phyloP scores from a whole-genome alignment of 2,888 invertebrate species.

The Chloroclysta siterata region DNA sequence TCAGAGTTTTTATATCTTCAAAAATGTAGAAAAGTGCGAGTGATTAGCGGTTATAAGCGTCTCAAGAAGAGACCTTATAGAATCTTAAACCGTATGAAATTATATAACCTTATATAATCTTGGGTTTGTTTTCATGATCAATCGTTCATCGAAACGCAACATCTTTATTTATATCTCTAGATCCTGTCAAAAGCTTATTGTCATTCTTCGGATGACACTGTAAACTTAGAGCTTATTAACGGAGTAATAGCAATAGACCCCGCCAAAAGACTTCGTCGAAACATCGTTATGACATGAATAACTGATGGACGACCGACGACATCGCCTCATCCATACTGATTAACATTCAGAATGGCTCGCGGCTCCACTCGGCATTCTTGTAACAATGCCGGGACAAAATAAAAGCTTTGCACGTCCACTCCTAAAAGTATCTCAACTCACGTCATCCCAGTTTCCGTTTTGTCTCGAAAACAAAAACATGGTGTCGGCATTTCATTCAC shows the following conservation, averaged over 20 bases:
- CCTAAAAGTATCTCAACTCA: conserved; percentile 74
- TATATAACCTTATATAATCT: no score
- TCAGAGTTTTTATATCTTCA: no score
- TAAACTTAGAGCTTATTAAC: conserved; percentile 42
- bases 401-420: conserved; percentile 79
- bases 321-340: conserved; percentile 70
- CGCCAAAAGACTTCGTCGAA: conserved; percentile 67
- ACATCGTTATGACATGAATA: conserved; percentile 74
- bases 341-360: conserved; percentile 76
- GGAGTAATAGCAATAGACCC: conserved; percentile 40
- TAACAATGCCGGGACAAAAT: conserved; percentile 79
- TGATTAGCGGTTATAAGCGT: no score
- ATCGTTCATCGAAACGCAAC: no score
- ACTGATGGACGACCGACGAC: conserved; percentile 70
- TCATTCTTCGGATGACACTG: conserved; percentile 18
- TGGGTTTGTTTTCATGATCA: no score
- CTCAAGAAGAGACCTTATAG: no score
- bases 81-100: no score
- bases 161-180: no score
- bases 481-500: conserved; percentile 36
- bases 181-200: conserved; percentile 3
- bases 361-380: conserved; percentile 72
- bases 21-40: no score
- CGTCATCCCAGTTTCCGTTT: conserved; percentile 62
- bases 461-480: conserved; percentile 59